Evolutionary conservation across 2,888 invertebrate species (phyloP).

Genomic region (Peribatodes rhomboidaria): DNA sequence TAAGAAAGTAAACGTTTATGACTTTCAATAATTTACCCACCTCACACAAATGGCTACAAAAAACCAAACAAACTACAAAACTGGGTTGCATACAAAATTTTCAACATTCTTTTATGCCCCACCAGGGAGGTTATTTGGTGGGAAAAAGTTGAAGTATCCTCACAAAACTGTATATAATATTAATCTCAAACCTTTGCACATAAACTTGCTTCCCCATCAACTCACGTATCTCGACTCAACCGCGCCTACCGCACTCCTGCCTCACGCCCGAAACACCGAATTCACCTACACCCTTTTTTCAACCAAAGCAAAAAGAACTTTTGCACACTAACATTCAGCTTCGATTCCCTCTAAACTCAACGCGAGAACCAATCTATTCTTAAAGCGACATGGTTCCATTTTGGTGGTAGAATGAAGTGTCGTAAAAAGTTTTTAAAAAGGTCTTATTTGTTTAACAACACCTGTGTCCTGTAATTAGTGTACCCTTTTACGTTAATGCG

Average conservation of each 20-base stretch:
- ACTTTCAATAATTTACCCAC: too few species aligned
- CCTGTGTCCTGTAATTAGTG: slow-evolving; percentile 39
- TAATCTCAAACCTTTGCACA: slow-evolving; percentile 6
- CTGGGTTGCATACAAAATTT: too few species aligned
- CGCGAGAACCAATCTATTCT: background rate
- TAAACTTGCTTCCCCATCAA: slow-evolving; percentile 16
- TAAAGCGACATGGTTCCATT: slow-evolving; percentile 8
- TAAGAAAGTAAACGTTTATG: too few species aligned
- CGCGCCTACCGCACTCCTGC: slow-evolving; percentile 10
- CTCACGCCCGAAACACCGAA: slow-evolving; percentile 22
- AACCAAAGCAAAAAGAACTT: slow-evolving; percentile 11
- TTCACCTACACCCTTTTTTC: slow-evolving; percentile 28
- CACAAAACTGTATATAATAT: background rate
- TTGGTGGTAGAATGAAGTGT: background rate
- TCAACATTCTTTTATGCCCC: too few species aligned
- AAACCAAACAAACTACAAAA: too few species aligned
- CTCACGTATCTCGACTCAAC: slow-evolving; percentile 2
- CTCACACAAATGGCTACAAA: too few species aligned
- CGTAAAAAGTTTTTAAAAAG: slow-evolving; percentile 26
- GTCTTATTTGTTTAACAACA: slow-evolving; percentile 37
- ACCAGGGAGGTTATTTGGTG: too few species aligned
- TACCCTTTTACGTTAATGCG: slow-evolving; percentile 26
- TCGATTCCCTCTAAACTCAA: background rate
- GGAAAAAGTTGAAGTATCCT: too few species aligned
- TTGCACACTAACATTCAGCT: background rate